A percentile compares a stretch with the other conserved stretches of the same genome.
Evolutionary conservation across 2,113 vertebrate species (phyloP).

Genomic region (Athene noctua): DNA sequence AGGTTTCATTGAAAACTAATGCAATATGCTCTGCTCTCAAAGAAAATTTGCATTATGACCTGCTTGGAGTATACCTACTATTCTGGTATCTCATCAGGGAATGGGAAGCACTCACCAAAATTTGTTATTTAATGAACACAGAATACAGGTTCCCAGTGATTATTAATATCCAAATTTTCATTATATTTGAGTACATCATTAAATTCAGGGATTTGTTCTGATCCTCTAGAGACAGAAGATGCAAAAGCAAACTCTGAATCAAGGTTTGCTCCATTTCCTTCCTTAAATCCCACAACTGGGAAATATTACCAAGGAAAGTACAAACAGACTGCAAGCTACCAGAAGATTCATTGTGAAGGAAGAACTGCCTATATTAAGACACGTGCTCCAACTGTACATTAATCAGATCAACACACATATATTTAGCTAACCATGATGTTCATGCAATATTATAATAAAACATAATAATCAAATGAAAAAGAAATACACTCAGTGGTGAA

Average conservation of each 20-base stretch:
- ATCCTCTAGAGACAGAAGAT: neutral
- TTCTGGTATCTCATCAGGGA: neutral
- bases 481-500: neutral
- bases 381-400: neutral
- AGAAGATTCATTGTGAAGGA: neutral
- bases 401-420: neutral
- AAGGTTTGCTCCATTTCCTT: slow-evolving; percentile 10
- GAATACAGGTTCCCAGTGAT: neutral
- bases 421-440: neutral
- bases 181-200: neutral
- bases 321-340: neutral
- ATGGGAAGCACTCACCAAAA: neutral
- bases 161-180: slow-evolving; percentile 34
- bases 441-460: neutral
- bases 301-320: neutral
- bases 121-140: slow-evolving; percentile 1
- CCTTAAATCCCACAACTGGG: neutral
- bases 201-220: slow-evolving; percentile 7
- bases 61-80: neutral
- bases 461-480: neutral
- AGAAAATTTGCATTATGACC: neutral
- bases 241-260: neutral
- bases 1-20: slow-evolving; percentile 1
- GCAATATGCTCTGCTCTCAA: neutral
- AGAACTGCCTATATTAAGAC: neutral